Evolutionary conservation across 1,140 invertebrate genomes (phyloP), one percentile per base, ranked within the genome.

Genomic region (Akabosia matsudoensis): DNA sequence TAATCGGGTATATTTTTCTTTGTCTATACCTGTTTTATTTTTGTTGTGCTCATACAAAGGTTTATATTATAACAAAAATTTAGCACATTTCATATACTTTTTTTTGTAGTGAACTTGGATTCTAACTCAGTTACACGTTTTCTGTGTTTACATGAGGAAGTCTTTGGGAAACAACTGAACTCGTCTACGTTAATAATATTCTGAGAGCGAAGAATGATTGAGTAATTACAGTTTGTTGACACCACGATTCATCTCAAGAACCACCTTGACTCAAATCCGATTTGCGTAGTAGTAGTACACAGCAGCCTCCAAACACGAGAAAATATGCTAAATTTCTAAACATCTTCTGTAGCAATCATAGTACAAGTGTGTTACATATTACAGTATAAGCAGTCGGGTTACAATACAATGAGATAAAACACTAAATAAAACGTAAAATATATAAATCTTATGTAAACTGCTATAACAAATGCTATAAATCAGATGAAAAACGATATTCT

Each of bases 341-440:
- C 7, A n/a, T 56, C 7, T 56, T 56, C 10, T 13, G 10, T 56
- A 45, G 54, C 28, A 28, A 7, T 67, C 28, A 67, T 4, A 30
- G 28, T 16, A 67, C 22, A 67, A 67, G 28, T 67, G n/a, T n/a
- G n/a, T n/a, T n/a, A n/a, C n/a, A n/a, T n/a, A 30, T n/a, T 67
- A n/a, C n/a, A 61, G 13, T n/a, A 13, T 67, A 67, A 30, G 61
- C 61, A 67, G 61, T 67, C 61, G 30, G 61, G 61, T 67, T 67
- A 67, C 7, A 67, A 30, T 67, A 67, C 61, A 67, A 45, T 67
- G 61, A 67, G 61, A 67, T 67, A 67, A 67, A 67, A 28, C 13
- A 7, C 30, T 67, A 67, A 67, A 67, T 30, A 67, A 67, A 67
- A 28, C 61, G 7, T 67, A 67, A 16, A 28, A 61, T 61, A 61